Base-by-base conservation (phyloP, 2,888 invertebrate genomes). In the Acrobeloides nanus region DNA sequence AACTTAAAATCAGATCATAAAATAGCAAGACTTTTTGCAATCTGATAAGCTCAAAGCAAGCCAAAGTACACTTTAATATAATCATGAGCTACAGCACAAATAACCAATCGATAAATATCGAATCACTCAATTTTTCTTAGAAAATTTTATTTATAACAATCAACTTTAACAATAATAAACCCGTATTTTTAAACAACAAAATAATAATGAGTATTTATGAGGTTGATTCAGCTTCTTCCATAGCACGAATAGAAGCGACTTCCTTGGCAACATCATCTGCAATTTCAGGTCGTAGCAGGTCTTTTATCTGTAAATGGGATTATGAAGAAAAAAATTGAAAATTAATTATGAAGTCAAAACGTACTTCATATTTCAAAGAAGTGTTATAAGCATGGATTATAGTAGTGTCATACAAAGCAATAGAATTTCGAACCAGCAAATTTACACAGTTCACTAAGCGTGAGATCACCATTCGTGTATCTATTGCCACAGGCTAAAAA, bases 361-460 rank as follows among this genome's bases (percentile, higher is more conserved):
- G n/a, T 20, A 86, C 84, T 51, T 78, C 74, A 73, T 88, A 89
- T 73, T 86, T 85, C 32, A 82, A 75, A 5, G 92, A 90, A 71
- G 86, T 87, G 62, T 90, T 88, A 75, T 83, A 93, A 0, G 90
- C 88, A 8, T 75, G 72, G 61, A 85, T 81, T 38, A 93, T 86
- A 68, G 87, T 89, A 0, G 89, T 89, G 72, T 93, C 90, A 64
- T 84, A 90, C 2, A 97, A 77, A 80, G 88, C 84, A 78, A 93
- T 84, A 73, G 86, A 86, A 58, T 87, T 85, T 21, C 86, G 83
- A 0, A 87, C 84, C 45, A 97, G 77, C 0, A 87, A 85, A 38
- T 85, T 76, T 54, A 97, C 84, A 73, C 90, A 90, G 76, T 93
- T 93, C 46, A 86, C 82, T 21, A 93, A 76, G 48, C 95, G 80